Conservation (phyloP, 2,113 vertebrate genomes). For the Mesoclemmys tuberculata region DNA sequence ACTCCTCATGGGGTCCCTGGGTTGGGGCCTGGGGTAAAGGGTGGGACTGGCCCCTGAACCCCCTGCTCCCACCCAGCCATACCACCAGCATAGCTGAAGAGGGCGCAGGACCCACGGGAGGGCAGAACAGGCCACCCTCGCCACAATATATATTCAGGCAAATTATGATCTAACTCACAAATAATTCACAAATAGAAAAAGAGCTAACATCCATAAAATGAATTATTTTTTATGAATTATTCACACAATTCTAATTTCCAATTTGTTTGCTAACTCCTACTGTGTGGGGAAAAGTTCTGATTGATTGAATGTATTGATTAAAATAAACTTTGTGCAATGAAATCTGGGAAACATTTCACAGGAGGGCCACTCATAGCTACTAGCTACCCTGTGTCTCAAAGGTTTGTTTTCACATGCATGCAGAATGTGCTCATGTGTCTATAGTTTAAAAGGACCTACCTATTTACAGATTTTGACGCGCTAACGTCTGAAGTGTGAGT, state of each 20-base stretch:
- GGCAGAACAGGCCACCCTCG: too few relatives aligned
- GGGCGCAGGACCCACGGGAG: too few relatives aligned
- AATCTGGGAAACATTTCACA: constrained; percentile 18
- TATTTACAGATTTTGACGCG: not conserved
- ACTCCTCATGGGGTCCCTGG: too few relatives aligned
- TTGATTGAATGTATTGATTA: constrained; percentile 46
- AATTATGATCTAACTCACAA: constrained; percentile 10
- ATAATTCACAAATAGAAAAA: constrained; percentile 49
- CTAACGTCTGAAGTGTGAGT: not conserved
- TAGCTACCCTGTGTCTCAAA: not conserved
- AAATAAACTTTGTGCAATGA: constrained; percentile 18
- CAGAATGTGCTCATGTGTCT: not conserved
- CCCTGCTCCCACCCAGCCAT: too few relatives aligned
- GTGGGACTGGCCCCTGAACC: too few relatives aligned
- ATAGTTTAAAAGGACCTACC: not conserved
- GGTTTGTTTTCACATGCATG: not conserved
- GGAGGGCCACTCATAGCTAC: not conserved
- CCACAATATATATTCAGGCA: constrained; percentile 21
- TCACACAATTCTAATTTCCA: constrained; percentile 55
- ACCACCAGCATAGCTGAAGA: too few relatives aligned
- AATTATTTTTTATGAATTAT: constrained; percentile 65
- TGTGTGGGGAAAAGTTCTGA: constrained; percentile 30
- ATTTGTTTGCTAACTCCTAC: constrained; percentile 51
- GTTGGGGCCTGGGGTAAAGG: too few relatives aligned
- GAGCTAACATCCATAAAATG: constrained; percentile 55